phyloP scores from a whole-genome alignment of 2,888 invertebrate genomes.

The Cerastis rubricosa region DNA sequence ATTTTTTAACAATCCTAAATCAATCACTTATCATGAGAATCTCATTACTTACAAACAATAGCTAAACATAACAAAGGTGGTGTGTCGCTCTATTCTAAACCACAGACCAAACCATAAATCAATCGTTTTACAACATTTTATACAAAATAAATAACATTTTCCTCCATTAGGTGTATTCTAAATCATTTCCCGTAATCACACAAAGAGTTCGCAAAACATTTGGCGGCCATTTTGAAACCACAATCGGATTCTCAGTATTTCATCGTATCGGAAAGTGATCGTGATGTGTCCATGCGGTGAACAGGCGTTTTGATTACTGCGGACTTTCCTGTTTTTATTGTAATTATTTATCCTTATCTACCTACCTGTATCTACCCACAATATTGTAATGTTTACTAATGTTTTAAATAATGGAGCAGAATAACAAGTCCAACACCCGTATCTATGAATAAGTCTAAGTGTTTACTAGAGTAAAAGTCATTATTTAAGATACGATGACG shows the following conservation, averaged over 20 bases:
- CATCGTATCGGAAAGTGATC: slow-evolving; percentile 65
- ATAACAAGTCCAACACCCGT: too few species aligned
- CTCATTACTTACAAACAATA: not conserved
- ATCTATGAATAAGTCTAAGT: too few species aligned
- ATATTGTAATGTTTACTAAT: not conserved
- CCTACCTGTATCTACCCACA: not conserved
- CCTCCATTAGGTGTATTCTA: slow-evolving; percentile 59
- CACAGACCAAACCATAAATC: slow-evolving; percentile 44
- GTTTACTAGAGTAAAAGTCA: too few species aligned
- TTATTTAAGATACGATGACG: too few species aligned
- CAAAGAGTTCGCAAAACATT: slow-evolving; percentile 68
- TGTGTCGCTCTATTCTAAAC: slow-evolving; percentile 11
- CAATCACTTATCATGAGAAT: not conserved
- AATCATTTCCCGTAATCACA: slow-evolving; percentile 68
- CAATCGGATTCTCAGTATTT: slow-evolving; percentile 82
- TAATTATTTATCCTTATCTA: not conserved
- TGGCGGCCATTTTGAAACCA: slow-evolving; percentile 71
- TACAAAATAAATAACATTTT: slow-evolving; percentile 53
- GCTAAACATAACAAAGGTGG: not conserved
- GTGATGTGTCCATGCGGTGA: slow-evolving; percentile 57
- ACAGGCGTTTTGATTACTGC: slow-evolving; percentile 21
- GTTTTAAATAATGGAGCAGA: not conserved
- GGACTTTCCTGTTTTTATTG: slow-evolving; percentile 29
- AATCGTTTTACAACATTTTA: slow-evolving; percentile 37
- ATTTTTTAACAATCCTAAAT: not conserved